A percentile compares a stretch with the other conserved stretches of the same genome.
These are phyloP conservation scores for Ibidorhyncha struthersii DNA, from an alignment of 2,113 vertebrate species.

Conservation along the genomic window DNA sequence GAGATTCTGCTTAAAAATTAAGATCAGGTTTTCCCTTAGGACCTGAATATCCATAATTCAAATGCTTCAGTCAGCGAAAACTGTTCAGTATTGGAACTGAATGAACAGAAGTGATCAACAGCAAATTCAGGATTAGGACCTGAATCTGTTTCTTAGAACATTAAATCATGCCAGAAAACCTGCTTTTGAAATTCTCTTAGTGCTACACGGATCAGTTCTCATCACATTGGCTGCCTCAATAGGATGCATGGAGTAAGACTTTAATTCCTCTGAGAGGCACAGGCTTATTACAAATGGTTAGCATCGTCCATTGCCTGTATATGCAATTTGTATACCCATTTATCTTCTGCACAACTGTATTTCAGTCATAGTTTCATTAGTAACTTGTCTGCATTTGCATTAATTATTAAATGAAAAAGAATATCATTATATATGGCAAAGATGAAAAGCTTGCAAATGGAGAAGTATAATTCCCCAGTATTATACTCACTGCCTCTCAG, in stretches of 20 bases:
- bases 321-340: background rate
- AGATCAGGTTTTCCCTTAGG: background rate
- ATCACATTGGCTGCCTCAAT: background rate
- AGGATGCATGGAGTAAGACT: constrained; percentile 27
- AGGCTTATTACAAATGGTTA: background rate
- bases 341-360: constrained; percentile 1
- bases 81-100: background rate
- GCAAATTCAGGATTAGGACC: constrained; percentile 16
- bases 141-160: background rate
- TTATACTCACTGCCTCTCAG: background rate
- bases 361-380: constrained; percentile 3
- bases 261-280: background rate
- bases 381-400: background rate
- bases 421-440: background rate
- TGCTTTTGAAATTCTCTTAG: constrained; percentile 5
- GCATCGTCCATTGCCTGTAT: background rate
- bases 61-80: background rate
- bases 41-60: background rate
- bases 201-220: constrained; percentile 13
- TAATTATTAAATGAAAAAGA: constrained; percentile 52
- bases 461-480: background rate
- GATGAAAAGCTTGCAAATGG: constrained; percentile 19
- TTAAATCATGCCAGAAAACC: background rate
- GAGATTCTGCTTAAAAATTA: background rate
- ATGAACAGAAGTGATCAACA: background rate